A percentile compares a stretch with the other conserved stretches of the same genome.
Conservation (phyloP, 2,113 vertebrate genomes). For the Lepus europaeus region DNA sequence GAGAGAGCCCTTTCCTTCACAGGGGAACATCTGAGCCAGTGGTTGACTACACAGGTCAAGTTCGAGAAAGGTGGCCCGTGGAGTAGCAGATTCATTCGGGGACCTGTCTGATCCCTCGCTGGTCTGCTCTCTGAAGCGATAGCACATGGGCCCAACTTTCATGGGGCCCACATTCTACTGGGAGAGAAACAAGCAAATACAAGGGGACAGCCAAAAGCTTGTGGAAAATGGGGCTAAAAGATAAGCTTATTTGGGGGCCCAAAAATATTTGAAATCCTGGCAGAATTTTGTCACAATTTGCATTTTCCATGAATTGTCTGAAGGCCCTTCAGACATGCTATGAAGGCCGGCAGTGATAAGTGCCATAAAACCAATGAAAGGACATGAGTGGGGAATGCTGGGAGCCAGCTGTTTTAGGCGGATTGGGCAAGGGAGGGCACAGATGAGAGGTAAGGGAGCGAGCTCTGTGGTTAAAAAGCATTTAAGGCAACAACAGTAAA, state of each 20-base stretch:
- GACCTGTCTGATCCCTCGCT: background rate
- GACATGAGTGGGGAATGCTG: background rate
- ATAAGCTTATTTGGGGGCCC: too few relatives aligned
- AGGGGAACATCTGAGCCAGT: background rate
- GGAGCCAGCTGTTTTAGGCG: background rate
- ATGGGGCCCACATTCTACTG: background rate
- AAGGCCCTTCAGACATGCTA: fast-evolving
- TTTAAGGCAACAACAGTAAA: background rate
- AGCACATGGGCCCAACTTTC: too few relatives aligned
- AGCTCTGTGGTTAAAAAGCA: background rate
- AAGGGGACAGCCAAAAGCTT: too few relatives aligned
- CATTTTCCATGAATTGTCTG: too few relatives aligned
- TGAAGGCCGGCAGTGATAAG: background rate
- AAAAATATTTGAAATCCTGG: too few relatives aligned
- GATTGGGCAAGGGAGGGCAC: background rate
- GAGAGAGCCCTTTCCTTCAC: background rate
- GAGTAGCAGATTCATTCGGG: background rate
- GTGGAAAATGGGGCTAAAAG: too few relatives aligned
- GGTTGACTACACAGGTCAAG: background rate
- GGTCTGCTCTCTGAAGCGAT: background rate
- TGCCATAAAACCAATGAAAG: background rate
- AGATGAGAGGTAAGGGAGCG: background rate
- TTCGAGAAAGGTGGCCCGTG: fast-evolving
- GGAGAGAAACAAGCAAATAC: background rate
- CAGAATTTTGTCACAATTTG: too few relatives aligned